A percentile compares a stretch with the other conserved stretches of the same genome.
Conservation (phyloP, 1,140 invertebrate species). For the Orchesella cincta region DNA sequence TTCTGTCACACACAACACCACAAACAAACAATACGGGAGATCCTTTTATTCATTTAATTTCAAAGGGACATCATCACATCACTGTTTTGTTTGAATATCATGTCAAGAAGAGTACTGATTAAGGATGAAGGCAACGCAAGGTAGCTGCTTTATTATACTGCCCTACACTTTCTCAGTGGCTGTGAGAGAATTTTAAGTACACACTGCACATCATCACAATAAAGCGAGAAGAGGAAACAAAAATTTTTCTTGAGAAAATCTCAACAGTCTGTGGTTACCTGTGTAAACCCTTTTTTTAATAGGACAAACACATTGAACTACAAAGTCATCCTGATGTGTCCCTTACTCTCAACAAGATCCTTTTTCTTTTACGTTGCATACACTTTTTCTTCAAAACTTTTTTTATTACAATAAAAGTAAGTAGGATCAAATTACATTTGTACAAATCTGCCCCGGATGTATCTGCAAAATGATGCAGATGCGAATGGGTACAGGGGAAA, state of each 20-base stretch:
- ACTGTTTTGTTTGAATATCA: too few species aligned
- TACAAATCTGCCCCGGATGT: not conserved
- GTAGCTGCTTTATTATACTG: not conserved
- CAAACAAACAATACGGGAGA: not conserved
- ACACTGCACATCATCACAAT: not conserved
- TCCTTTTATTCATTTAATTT: not conserved
- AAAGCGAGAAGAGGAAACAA: not conserved
- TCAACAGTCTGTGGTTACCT: not conserved
- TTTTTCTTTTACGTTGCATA: not conserved
- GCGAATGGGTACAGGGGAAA: not conserved
- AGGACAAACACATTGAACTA: conserved; percentile 22
- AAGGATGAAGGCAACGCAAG: not conserved
- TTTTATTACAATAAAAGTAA: too few species aligned
- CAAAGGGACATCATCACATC: not conserved
- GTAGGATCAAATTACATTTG: too few species aligned
- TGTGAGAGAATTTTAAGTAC: too few species aligned
- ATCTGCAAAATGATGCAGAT: too few species aligned
- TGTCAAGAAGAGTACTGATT: too few species aligned
- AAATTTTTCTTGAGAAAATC: conserved; percentile 26
- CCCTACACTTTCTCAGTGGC: too few species aligned
- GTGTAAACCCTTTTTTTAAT: conserved; percentile 11
- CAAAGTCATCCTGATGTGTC: not conserved
- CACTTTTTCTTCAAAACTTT: not conserved
- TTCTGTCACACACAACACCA: not conserved
- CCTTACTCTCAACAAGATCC: not conserved